These are phyloP conservation scores for Dryococelus australis DNA, from an alignment of 2,888 invertebrate genomes.

Conservation along the genomic window DNA sequence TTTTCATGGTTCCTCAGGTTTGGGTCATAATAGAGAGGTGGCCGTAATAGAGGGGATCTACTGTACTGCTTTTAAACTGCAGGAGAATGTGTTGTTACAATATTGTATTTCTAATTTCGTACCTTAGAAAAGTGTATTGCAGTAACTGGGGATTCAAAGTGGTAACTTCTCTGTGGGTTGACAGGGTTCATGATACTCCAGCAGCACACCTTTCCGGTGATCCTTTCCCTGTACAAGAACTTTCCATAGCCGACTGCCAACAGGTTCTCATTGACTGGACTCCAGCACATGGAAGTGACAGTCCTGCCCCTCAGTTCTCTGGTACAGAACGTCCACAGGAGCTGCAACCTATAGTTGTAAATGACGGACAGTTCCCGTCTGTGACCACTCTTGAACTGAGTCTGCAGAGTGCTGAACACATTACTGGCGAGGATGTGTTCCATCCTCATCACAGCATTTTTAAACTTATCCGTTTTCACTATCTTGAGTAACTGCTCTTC, in stretches of 20 bases:
- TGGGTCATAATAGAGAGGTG: no score
- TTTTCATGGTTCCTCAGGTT: no score
- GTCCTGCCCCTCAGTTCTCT: constrained; percentile 63
- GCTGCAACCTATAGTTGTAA: constrained; percentile 70
- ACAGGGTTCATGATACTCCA: constrained; percentile 80
- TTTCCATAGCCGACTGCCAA: constrained; percentile 80
- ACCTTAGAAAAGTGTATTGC: constrained; percentile 72
- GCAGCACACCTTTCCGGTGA: constrained; percentile 71
- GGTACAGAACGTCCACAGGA: constrained; percentile 72
- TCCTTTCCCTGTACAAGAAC: constrained; percentile 65
- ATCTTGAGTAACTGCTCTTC: constrained; percentile 33
- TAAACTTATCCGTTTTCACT: constrained; percentile 57
- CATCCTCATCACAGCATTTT: constrained; percentile 69
- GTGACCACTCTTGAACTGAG: constrained; percentile 72
- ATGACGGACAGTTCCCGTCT: constrained; percentile 59
- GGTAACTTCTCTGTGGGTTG: constrained; percentile 74
- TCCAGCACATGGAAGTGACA: constrained; percentile 72
- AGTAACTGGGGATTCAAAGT: constrained; percentile 70
- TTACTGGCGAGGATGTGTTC: constrained; percentile 78
- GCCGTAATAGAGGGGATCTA: no score
- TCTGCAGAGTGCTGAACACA: constrained; percentile 71
- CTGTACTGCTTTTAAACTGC: no score
- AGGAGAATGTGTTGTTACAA: no score
- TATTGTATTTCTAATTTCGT: not conserved
- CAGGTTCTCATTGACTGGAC: constrained; percentile 72